A percentile compares a stretch with the other conserved stretches of the same genome.
phyloP scores from a whole-genome alignment of 2,888 invertebrate genomes.

The Lasioglossum malachurum region DNA sequence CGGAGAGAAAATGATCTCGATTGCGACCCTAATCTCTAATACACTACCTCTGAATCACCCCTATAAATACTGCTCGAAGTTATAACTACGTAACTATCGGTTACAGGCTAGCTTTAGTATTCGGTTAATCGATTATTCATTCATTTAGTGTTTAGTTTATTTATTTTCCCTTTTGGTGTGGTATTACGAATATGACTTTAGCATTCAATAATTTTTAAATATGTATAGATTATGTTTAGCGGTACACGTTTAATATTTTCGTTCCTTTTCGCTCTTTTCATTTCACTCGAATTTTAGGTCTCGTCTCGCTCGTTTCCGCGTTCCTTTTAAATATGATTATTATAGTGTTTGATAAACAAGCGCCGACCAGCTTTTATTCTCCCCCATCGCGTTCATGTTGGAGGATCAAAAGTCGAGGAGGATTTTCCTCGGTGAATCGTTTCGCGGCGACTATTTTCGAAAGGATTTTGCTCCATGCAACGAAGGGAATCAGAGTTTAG shows the following conservation, averaged over 20 bases:
- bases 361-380: constrained; percentile 9
- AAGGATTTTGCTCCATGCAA: constrained; percentile 36
- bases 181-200: constrained; percentile 83
- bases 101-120: constrained; percentile 81
- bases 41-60: constrained; percentile 79
- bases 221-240: constrained; percentile 83
- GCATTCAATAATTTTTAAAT: constrained; percentile 83
- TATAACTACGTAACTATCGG: constrained; percentile 79
- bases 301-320: constrained; percentile 1
- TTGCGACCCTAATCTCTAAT: constrained; percentile 80
- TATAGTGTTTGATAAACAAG: background rate
- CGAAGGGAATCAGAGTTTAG: constrained; percentile 61
- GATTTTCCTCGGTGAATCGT: constrained; percentile 42
- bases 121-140: constrained; percentile 81
- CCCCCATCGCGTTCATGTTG: background rate
- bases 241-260: constrained; percentile 76
- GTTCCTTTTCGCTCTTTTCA: constrained; percentile 60
- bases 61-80: constrained; percentile 80
- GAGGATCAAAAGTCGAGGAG: constrained; percentile 27
- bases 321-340: background rate
- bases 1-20: constrained; percentile 83
- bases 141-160: constrained; percentile 66
- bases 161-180: constrained; percentile 41
- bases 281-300: constrained; percentile 36
- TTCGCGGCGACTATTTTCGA: constrained; percentile 6